phyloP scores from a whole-genome alignment of 2,113 vertebrate genomes.

The Rynchops niger region DNA sequence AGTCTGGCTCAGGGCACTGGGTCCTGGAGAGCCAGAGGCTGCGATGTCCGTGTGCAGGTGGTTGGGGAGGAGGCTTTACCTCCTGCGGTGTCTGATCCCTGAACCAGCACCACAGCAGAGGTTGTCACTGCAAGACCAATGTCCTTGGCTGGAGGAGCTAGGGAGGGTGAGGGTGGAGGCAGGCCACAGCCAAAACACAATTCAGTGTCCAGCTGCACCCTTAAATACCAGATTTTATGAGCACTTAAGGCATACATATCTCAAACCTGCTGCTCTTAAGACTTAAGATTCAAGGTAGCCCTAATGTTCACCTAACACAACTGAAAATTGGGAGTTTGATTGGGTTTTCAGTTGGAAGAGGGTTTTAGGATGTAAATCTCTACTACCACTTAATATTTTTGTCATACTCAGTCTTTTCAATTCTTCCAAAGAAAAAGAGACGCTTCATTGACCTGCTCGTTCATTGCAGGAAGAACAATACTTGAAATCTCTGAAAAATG shows the following conservation, averaged over 20 bases:
- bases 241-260: too few species aligned
- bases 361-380: neutral
- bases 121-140: neutral
- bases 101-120: neutral
- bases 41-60: rapidly evolving
- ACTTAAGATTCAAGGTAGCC: neutral
- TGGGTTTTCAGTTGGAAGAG: neutral
- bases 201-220: neutral
- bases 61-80: neutral
- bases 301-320: neutral
- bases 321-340: neutral
- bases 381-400: neutral
- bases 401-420: neutral
- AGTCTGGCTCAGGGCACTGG: rapidly evolving
- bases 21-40: neutral
- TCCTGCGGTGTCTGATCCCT: neutral
- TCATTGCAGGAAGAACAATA: neutral
- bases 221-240: neutral
- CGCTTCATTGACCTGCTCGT: neutral
- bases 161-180: neutral
- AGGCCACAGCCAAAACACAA: neutral
- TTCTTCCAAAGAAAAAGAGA: neutral
- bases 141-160: neutral
- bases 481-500: neutral
- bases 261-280: neutral